Base-by-base conservation (phyloP, 2,888 invertebrate species). In the Pyrocoelia pectoralis region DNA sequence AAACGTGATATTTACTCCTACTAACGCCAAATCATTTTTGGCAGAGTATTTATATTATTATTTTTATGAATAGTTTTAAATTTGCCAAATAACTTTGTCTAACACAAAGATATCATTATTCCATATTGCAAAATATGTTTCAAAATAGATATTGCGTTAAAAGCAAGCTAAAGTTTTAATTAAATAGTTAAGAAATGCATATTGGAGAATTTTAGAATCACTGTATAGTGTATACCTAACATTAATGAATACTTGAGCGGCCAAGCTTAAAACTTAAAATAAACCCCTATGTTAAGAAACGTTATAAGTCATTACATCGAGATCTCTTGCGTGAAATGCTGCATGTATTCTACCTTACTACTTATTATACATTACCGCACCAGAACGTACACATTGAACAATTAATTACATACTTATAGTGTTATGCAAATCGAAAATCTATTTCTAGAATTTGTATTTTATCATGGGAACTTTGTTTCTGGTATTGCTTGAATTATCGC, bases 401-500 rank as follows among this genome's bases (percentile, higher is more conserved):
- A 56, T 56, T 56, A 56, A 56, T 56, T 49, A 50, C 13, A 50
- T n/a, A n/a, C n/a, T n/a, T n/a, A n/a, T 10, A 13, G 50, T 24
- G 24, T 13, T 24, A 18, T 50, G 50, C 50, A 18, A 50, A 55
- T 24, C n/a, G 14, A 43, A 15, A 28, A 46, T 40, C 43, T 58
- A 58, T 58, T 58, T 58, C 18, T 12, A 46, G 52, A 51, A 52
- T 49, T 41, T 13, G 51, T 33, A 41, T 57, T 57, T 57, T 51
- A 48, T 38, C 49, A 50, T 18, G 12, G 50, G 50, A 52, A 24
- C 15, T 52, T 52, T 58, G 58, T 58, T 52, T 15, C 43, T 43
- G 51, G 43, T 29, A 51, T 57, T 50, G 10, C 28, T 58, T 58
- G 58, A 58, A 18, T 52, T 43, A 51, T 58, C 19, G 58, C 58